Percentiles rank a stretch among this genome's conserved stretches.
These are phyloP conservation scores for Natator depressus DNA, from an alignment of 2,113 vertebrate genomes.

Conservation along the genomic window DNA sequence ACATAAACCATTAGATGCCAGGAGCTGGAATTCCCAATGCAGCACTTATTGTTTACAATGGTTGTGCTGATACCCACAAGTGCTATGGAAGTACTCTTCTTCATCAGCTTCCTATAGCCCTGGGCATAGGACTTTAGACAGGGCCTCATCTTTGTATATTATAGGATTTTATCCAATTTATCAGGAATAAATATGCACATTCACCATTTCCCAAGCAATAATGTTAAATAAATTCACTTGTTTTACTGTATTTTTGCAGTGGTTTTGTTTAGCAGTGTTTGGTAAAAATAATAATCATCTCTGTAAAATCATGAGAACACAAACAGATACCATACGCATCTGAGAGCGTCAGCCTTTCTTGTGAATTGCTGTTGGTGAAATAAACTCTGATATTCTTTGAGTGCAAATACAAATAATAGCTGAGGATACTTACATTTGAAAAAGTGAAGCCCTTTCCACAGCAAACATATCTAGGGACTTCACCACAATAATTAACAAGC, in stretches of 20 bases:
- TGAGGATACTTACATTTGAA: neutral
- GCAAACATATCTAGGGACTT: neutral
- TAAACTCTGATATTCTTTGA: neutral
- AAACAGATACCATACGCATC: neutral
- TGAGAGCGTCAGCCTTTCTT: neutral
- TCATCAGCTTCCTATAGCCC: neutral
- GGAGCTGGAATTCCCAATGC: neutral
- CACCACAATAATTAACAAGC: neutral
- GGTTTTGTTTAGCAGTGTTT: neutral
- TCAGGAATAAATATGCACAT: neutral
- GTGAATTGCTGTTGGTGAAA: constrained; percentile 3
- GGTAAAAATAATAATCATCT: neutral
- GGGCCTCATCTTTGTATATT: neutral
- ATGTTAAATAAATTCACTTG: neutral
- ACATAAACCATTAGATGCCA: neutral
- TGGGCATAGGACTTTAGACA: neutral
- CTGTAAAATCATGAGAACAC: neutral
- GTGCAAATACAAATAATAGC: neutral
- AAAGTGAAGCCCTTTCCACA: neutral
- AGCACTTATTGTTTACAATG: neutral
- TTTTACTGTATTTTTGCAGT: neutral
- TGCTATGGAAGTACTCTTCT: neutral
- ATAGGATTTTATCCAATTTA: neutral
- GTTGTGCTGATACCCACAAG: neutral
- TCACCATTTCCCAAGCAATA: neutral